Conservation (phyloP, 2,797 vertebrate genomes). For the Dermochelys coriacea region DNA sequence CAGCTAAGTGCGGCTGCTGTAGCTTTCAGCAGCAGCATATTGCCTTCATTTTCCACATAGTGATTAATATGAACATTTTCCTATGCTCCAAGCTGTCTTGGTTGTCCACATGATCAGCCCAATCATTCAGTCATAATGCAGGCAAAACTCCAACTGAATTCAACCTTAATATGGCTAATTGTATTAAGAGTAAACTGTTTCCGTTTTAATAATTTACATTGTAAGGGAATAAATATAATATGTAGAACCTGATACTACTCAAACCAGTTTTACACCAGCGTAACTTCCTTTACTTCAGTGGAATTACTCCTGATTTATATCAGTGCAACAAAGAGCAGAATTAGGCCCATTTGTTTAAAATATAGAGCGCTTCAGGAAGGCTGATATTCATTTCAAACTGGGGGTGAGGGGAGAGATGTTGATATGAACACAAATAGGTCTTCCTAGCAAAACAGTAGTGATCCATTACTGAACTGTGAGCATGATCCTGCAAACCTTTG, state of each 20-base stretch:
- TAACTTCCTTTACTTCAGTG: not conserved
- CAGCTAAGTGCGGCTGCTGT: not conserved
- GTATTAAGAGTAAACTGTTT: slow-evolving; percentile 14
- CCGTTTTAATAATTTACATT: not conserved
- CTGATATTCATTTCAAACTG: not conserved
- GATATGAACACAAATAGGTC: not conserved
- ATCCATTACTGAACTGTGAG: accelerated
- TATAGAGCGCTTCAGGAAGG: not conserved
- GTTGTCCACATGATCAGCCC: not conserved
- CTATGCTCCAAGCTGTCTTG: not conserved
- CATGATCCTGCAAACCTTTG: not conserved
- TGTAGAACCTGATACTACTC: not conserved
- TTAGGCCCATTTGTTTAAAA: not conserved
- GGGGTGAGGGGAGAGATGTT: too few species aligned
- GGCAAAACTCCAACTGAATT: not conserved
- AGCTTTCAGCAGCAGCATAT: not conserved
- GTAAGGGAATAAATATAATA: slow-evolving; percentile 11
- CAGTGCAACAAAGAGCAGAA: not conserved
- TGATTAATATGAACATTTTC: not conserved
- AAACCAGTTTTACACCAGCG: not conserved
- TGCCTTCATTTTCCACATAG: slow-evolving; percentile 21
- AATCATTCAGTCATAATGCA: not conserved
- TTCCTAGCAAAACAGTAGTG: not conserved
- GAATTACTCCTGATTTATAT: not conserved
- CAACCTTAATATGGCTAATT: not conserved